These are phyloP conservation scores for Saccostrea echinata DNA, from an alignment of 1,140 invertebrate genomes.

Conservation along the genomic window DNA sequence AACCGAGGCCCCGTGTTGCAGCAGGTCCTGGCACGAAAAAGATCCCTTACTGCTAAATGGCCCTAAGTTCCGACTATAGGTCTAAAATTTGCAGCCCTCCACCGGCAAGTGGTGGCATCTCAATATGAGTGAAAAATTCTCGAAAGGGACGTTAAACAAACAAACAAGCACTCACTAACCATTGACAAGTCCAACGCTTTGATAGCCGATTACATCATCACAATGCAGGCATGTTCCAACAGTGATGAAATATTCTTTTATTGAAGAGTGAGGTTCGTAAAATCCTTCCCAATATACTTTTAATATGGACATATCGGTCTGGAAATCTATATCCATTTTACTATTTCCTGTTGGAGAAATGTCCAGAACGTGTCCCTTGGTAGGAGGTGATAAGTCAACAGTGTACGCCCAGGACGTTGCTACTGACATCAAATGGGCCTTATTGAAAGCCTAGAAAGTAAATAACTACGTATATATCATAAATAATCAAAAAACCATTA, in stretches of 20 bases:
- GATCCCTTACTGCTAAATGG: too few relatives aligned
- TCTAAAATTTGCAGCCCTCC: too few relatives aligned
- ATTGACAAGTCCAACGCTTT: slow-evolving; percentile 47
- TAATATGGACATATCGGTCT: slow-evolving; percentile 41
- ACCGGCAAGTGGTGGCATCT: too few relatives aligned
- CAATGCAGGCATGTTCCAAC: slow-evolving; percentile 61
- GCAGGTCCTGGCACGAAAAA: too few relatives aligned
- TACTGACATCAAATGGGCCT: slow-evolving; percentile 24
- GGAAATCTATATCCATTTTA: background rate
- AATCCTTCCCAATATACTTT: slow-evolving; percentile 61
- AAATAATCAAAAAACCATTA: too few relatives aligned
- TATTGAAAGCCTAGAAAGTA: slow-evolving; percentile 35
- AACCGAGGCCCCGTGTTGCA: too few relatives aligned
- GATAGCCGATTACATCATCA: slow-evolving; percentile 54
- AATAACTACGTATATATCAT: background rate
- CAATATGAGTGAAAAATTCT: too few relatives aligned
- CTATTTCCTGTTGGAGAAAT: background rate
- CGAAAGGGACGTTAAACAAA: too few relatives aligned
- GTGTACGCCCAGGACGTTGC: slow-evolving; percentile 46
- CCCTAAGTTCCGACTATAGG: too few relatives aligned
- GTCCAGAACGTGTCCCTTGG: slow-evolving; percentile 20
- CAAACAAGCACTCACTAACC: too few relatives aligned
- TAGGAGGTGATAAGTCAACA: slow-evolving; percentile 38
- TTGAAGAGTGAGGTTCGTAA: slow-evolving; percentile 54
- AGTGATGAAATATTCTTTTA: slow-evolving; percentile 54